Conservation (phyloP, 2,888 invertebrate species). For the Bellardia bayeri region DNA sequence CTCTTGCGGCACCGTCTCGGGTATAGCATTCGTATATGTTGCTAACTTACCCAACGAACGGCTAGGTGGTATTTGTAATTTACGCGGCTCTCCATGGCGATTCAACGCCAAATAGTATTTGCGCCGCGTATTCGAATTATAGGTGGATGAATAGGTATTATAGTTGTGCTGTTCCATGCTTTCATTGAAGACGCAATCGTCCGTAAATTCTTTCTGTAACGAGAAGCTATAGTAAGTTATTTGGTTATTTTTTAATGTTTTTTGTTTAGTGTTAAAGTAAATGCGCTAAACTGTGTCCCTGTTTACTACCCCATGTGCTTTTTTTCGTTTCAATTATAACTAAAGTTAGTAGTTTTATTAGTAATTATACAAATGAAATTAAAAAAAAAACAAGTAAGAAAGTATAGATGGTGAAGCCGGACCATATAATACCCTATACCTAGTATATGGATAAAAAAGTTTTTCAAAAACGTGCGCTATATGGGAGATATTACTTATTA, state of each 20-base stretch:
- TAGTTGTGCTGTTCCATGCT: conserved; percentile 93
- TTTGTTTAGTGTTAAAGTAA: conserved; percentile 63
- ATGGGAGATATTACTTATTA: too few relatives aligned
- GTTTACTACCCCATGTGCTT: background rate
- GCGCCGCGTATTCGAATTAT: conserved; percentile 89
- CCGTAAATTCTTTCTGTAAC: conserved; percentile 93
- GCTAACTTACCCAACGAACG: conserved; percentile 90
- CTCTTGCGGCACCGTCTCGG: conserved; percentile 86
- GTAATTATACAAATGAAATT: background rate
- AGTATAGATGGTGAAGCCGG: too few relatives aligned
- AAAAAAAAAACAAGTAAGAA: too few relatives aligned
- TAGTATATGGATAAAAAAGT: too few relatives aligned
- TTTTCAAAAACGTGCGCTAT: too few relatives aligned
- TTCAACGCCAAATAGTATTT: conserved; percentile 91
- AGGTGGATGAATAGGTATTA: conserved; percentile 92
- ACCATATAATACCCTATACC: too few relatives aligned
- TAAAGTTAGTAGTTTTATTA: conserved; percentile 7
- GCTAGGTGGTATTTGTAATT: conserved; percentile 89
- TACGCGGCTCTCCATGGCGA: conserved; percentile 89
- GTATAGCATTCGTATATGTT: conserved; percentile 89
- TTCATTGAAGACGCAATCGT: conserved; percentile 94
- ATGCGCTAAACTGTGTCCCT: background rate
- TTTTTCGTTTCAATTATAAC: background rate
- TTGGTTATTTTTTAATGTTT: conserved; percentile 78
- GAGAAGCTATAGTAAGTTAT: conserved; percentile 83